Evolutionary conservation across 1,140 invertebrate species (phyloP), one percentile per base, ranked within the genome.

Genomic region (Zelostemma sp.): DNA sequence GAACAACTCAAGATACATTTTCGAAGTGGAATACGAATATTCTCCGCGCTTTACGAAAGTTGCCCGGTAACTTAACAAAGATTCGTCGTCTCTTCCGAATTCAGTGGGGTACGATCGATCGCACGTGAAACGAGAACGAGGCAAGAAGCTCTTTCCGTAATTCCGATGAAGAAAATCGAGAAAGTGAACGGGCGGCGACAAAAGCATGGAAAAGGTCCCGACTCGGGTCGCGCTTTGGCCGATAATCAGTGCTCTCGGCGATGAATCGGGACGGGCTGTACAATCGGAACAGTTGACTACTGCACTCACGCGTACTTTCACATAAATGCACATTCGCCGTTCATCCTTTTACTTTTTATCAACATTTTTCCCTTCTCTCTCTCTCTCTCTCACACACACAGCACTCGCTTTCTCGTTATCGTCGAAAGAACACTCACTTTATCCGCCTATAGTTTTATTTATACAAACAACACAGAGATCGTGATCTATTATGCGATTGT

Each of bases 401-500:
- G 57, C 57, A 63, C 54, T 67, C 51, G 55, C 51, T 60, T 49
- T 49, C 19, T 49, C 47, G 25, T 3, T 33, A 49, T 49, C 47
- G 21, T 49, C 47, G 47, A 49, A 49, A 49, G 18, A 31, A 49
- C 16, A 21, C 18, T 53, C 55, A 41, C 45, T 55, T 31, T 55
- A 60, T 40, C 38, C 62, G 51, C 51, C 51, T 48, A 19, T n/a
- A 41, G 47, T 49, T 56, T 63, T 73, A 75, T 77, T 80, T 74
- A 76, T 77, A 75, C 75, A 75, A 79, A 80, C 79, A 78, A 81
- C 75, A 81, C 76, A 79, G 79, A 82, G 77, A 82, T 81, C 78
- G 76, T 82, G 77, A 74, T 80, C 76, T 80, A 80, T 84, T 83
- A 84, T 79, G 80, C 78, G 74, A 83, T 81, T 74, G 77, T 74